A percentile compares a stretch with the other conserved stretches of the same genome.
These are phyloP conservation scores for Pardosa pseudoannulata DNA, from an alignment of 2,888 invertebrate genomes.

Conservation along the genomic window DNA sequence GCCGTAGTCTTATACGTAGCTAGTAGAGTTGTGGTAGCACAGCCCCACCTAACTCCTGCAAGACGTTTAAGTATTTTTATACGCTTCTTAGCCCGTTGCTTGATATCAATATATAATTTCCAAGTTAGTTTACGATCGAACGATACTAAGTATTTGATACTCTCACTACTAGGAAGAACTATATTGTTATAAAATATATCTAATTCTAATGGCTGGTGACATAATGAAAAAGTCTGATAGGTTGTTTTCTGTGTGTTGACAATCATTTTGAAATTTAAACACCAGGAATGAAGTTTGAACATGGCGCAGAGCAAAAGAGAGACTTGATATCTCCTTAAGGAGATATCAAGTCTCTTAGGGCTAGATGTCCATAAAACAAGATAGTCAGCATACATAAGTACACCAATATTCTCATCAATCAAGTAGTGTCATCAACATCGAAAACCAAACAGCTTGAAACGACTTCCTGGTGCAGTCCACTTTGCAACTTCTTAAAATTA, in stretches of 20 bases:
- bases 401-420: too few species aligned
- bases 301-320: too few species aligned
- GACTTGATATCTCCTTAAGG: too few species aligned
- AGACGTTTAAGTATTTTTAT: conserved; percentile 16
- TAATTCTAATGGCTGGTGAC: conserved; percentile 4
- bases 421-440: too few species aligned
- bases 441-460: too few species aligned
- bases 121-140: conserved; percentile 10
- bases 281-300: conserved; percentile 7
- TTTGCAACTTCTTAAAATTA: too few species aligned
- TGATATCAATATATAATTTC: not conserved
- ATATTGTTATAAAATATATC: not conserved
- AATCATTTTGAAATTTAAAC: conserved; percentile 16
- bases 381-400: not conserved
- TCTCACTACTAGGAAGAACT: not conserved
- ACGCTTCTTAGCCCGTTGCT: too few species aligned
- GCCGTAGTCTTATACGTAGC: conserved; percentile 12
- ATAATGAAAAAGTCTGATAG: conserved; percentile 15
- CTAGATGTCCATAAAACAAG: too few species aligned
- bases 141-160: not conserved
- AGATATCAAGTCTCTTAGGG: not conserved
- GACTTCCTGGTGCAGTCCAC: too few species aligned
- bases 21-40: not conserved
- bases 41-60: not conserved
- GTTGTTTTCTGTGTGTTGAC: conserved; percentile 24